Evolutionary conservation across 1,140 invertebrate species (phyloP), one percentile per base, ranked within the genome.

Genomic region (Wasmannia auropunctata): DNA sequence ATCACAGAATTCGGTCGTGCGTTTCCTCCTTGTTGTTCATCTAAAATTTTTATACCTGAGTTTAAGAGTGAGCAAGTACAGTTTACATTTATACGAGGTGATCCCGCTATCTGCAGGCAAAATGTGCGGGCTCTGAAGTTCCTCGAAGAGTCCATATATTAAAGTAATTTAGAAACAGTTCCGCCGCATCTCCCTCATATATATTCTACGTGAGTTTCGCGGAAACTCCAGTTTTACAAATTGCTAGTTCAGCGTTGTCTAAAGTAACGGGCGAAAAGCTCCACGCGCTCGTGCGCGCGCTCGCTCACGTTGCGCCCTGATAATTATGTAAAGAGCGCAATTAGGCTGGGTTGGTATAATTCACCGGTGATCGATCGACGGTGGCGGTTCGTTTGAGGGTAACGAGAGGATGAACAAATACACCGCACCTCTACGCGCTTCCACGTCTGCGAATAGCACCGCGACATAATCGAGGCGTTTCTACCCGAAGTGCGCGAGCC

Each of bases 391-490:
- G 86, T 88, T 62, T 70, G 75, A 90, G 87, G 85, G 85, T 88
- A 92, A 93, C 77, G 76, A 91, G 89, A 79, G 49, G 76, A 81
- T 83, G 87, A 91, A 81, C 88, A 92, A 92, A 92, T 89, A 91
- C 60, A 89, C 87, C 91, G 65, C 91, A 87, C 92, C 92, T n/a
- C n/a, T 90, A 91, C 79, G 11, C 51, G 25, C 69, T 34, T 14
- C 63, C 31, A 1, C 62, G 49, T 70, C 34, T 54, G 11, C 19
- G 51, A 74, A 83, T 46, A 72, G 28, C 14, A 16, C 31, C 79
- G 79, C 25, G 11, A n/a, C n/a, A 58, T 74, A 60, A 72, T 83
- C 25, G 37, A 28, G 37, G 19, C 19, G 25, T 58, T 70, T 51
- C 65, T 43, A 28, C 40, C 22, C 65, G 14, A 79, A 65, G 43